phyloP scores from a whole-genome alignment of 2,888 invertebrate species.

The Andricus curvator region DNA sequence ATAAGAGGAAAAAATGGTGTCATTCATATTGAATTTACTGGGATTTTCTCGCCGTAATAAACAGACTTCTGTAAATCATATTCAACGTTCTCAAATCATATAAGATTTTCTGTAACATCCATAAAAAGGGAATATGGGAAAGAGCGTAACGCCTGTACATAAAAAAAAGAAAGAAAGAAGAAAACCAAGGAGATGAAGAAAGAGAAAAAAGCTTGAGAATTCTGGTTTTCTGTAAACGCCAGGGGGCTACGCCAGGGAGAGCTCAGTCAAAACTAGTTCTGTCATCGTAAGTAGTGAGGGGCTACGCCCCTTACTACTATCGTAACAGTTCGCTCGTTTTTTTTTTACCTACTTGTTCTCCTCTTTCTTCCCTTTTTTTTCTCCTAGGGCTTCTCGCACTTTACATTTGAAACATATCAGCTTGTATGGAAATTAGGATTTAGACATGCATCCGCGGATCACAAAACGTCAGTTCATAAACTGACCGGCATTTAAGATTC shows the following conservation, averaged over 20 bases:
- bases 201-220: conserved; percentile 42
- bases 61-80: too few relatives aligned
- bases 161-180: background rate
- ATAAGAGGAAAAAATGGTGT: too few relatives aligned
- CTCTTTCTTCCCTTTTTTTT: conserved; percentile 50
- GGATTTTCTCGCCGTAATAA: too few relatives aligned
- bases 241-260: conserved; percentile 59
- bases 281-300: background rate
- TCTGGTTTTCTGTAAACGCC: conserved; percentile 57
- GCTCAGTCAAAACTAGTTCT: conserved; percentile 33
- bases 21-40: too few relatives aligned
- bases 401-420: conserved; percentile 73
- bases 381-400: conserved; percentile 56
- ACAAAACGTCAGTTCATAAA: conserved; percentile 43
- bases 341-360: conserved; percentile 31
- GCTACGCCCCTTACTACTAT: background rate
- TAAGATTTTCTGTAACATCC: too few relatives aligned
- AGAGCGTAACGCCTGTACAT: too few relatives aligned
- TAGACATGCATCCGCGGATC: conserved; percentile 61
- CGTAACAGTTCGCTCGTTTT: conserved; percentile 62
- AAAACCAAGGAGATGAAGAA: background rate
- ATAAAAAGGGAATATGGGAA: too few relatives aligned
- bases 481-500: conserved; percentile 39
- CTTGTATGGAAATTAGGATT: conserved; percentile 73
- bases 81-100: too few relatives aligned